Percentiles rank a stretch among this genome's conserved stretches.
phyloP scores from a whole-genome alignment of 2,888 invertebrate species.

The Eristalis intricaria region DNA sequence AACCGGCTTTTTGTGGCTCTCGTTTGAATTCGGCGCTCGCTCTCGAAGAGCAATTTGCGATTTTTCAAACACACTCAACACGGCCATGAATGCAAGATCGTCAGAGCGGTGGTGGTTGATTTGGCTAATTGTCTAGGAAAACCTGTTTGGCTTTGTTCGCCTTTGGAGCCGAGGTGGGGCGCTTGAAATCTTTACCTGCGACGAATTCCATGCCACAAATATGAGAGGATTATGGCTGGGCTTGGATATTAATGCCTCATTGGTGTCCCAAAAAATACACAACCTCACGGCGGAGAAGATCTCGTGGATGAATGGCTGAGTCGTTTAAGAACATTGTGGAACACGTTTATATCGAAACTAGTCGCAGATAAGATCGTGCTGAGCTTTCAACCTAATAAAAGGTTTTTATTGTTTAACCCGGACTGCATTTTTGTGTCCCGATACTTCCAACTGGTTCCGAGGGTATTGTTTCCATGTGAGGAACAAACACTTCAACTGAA shows the following conservation, averaged over 20 bases:
- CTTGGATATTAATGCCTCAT: not conserved
- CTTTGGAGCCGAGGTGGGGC: not conserved
- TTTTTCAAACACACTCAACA: constrained; percentile 3
- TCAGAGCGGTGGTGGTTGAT: not conserved
- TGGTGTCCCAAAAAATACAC: not conserved
- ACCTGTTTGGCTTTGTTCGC: not conserved
- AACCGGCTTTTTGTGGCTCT: constrained; percentile 35
- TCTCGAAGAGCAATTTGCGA: constrained; percentile 21
- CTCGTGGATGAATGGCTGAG: not conserved
- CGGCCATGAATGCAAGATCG: not conserved
- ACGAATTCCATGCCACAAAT: not conserved
- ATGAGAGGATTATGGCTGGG: not conserved
- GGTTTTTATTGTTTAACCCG: not conserved
- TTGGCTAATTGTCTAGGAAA: not conserved
- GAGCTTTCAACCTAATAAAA: not conserved
- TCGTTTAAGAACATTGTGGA: not conserved
- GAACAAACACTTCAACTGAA: not conserved
- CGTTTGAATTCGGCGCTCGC: constrained; percentile 17
- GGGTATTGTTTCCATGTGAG: not conserved
- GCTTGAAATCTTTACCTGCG: not conserved
- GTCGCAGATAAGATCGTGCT: not conserved
- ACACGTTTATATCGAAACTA: not conserved
- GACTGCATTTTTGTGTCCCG: not conserved
- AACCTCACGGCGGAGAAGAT: not conserved
- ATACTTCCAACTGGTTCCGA: not conserved